Base-by-base conservation (phyloP, 2,888 invertebrate species). In the Notodromas monacha region DNA sequence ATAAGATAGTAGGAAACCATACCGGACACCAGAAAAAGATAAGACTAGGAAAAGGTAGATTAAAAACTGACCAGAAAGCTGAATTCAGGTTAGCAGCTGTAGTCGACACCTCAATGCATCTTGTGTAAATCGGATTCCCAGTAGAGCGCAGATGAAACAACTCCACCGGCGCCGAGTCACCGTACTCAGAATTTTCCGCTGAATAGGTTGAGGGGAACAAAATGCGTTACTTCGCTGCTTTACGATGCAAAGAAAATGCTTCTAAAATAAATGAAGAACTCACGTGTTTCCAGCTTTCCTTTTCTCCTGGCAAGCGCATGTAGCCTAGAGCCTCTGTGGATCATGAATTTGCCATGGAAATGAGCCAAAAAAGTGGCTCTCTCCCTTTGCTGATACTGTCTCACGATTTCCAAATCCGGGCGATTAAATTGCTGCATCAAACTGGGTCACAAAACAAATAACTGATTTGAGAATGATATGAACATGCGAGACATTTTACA, bases 381-480 rank as follows among this genome's bases (percentile, higher is more conserved):
- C 52, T 96, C 96, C 50, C 96, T 92, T 47, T 96, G 96, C 49
- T 89, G 92, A 47, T 89, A 79, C 10, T 84, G 89, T 30, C 89
- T 56, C 2, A 92, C 73, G 1, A 86, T 89, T 51, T 92, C 92
- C 40, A 81, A n/a, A n/a, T n/a, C n/a, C n/a, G n/a, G n/a, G n/a
- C n/a, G n/a, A n/a, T n/a, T n/a, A n/a, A n/a, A n/a, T n/a, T n/a
- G n/a, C n/a, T n/a, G n/a, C n/a, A n/a, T n/a, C n/a, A n/a, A n/a
- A n/a, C n/a, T n/a, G n/a, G n/a, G n/a, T n/a, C n/a, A n/a, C n/a
- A n/a, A n/a, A n/a, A n/a, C n/a, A n/a, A n/a, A n/a, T n/a, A n/a
- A n/a, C n/a, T n/a, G n/a, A n/a, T n/a, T n/a, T n/a, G n/a, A n/a
- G n/a, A n/a, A n/a, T n/a, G n/a, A n/a, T n/a, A n/a, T n/a, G n/a